Conservation (phyloP, 2,113 vertebrate species). For the Rhinoderma darwinii region DNA sequence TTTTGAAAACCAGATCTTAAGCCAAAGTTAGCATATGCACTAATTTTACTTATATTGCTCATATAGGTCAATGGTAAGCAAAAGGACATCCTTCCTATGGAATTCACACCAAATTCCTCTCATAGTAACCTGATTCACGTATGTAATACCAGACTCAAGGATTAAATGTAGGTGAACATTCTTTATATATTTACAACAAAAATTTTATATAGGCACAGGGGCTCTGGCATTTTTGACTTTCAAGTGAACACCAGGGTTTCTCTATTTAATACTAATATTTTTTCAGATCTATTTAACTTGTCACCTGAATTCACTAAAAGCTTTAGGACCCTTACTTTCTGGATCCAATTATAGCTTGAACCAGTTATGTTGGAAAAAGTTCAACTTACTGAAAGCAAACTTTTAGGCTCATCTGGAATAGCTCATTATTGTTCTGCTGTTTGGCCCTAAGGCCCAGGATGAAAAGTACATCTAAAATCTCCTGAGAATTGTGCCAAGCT, state of each 20-base stretch:
- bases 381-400: constrained; percentile 55
- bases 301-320: constrained; percentile 41
- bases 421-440: constrained; percentile 55
- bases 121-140: constrained; percentile 25
- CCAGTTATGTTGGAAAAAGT: constrained; percentile 57
- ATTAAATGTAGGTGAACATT: constrained; percentile 12
- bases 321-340: constrained; percentile 23
- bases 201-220: constrained; percentile 11
- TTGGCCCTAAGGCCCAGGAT: constrained; percentile 54
- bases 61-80: constrained; percentile 37
- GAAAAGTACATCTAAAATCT: constrained; percentile 61
- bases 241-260: constrained; percentile 9
- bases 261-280: not conserved
- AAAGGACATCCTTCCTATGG: constrained; percentile 45
- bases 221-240: not conserved
- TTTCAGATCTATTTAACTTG: not conserved
- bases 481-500: constrained; percentile 52
- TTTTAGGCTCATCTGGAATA: constrained; percentile 64
- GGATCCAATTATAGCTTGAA: constrained; percentile 53
- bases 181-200: constrained; percentile 15
- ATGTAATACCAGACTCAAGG: constrained; percentile 24
- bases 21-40: not conserved
- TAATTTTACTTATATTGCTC: constrained; percentile 6
- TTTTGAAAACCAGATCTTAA: not conserved
- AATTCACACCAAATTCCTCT: constrained; percentile 39